Evolutionary conservation across 2,113 vertebrate genomes (phyloP), one percentile per base, ranked within the genome.

Genomic region (Penelope pileata): DNA sequence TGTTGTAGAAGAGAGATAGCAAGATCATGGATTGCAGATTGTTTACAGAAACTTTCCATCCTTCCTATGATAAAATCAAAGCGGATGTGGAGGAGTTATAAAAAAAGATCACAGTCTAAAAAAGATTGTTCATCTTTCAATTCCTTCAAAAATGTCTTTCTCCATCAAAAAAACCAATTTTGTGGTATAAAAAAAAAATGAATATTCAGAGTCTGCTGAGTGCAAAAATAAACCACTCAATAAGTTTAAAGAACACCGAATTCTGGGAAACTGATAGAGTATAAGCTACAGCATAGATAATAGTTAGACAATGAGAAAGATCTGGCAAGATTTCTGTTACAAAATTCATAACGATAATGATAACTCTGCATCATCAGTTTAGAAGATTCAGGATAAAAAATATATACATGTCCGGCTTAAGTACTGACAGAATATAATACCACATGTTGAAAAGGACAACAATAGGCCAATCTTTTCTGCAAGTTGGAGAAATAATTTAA

Each of bases 341-440:
- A 94, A 92, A 96, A 96, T 94, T 94, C 92, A 94, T 15, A n/a
- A n/a, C n/a, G n/a, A n/a, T n/a, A 7, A 77, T 86, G 94, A 94
- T 95, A 96, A 93, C 60, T 90, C 83, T 94, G 84, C 84, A 91
- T 96, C 94, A 94, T 97, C 94, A 94, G 91, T 96, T 95, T 94
- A 94, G 53, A 66, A 94, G 78, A 97, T 94, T 83, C 42, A 36
- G 63, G 91, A 96, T 95, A 94, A 95, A 97, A 97, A 96, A 97
- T 95, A 94, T 84, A 94, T 91, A 4, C 51, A 92, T 83, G 82
- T 85, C 93, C 75, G 77, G 84, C 80, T 87, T 83, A 95, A 95
- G 68, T 70, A 96, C 89, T 85, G 74, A 87, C 78, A 89, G 67
- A 91, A 90, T 89, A 96, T 89, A 96, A 92, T 87, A 70, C 58